Evolutionary conservation across 2,888 invertebrate genomes (phyloP), one percentile per base, ranked within the genome.

Genomic region (Epiperipatus broadwayi): DNA sequence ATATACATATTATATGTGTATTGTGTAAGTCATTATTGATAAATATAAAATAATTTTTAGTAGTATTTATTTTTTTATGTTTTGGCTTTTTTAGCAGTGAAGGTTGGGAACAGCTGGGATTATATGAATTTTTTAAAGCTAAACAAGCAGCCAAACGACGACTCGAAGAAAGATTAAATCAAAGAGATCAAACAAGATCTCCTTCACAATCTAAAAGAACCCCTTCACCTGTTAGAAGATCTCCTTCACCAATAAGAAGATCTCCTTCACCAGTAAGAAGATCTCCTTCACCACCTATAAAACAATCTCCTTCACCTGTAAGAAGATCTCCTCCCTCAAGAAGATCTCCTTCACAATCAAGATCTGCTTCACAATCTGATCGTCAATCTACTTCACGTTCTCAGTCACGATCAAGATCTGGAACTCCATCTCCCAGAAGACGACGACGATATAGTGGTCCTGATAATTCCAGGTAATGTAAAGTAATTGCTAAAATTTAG

Each of bases 101-200:
- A 60, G 95, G 95, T 21, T 97, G 95, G 95, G 97, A 97, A 60
- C 87, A 87, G 61, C 67, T 93, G 53, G 93, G 89, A 44, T 67
- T 97, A 39, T 91, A 89, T 59, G 95, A 97, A 63, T 97, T 89
- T 64, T 93, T 85, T 63, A 85, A 87, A 63, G 84, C 87, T 4
- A 97, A 95, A 63, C 81, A 85, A 58, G 71, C 75, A 42, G 85
- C 89, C 2, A 73, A 76, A 48, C 83, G 81, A 54, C 73, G 77
- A 53, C 85, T 84, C 55, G 80, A 84, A 52, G 51, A 53, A 36
- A 25, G 37, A 18, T n/a, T 25, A n/a, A n/a, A n/a, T n/a, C n/a
- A n/a, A n/a, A n/a, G n/a, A n/a, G 31, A 29, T 2, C 35, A 41
- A 20, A 12, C 28, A 12, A 20, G 35, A 31, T 37, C 40, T 12